Evolutionary conservation across 2,888 invertebrate genomes (phyloP).

Genomic region (Acanthosepion esculentum): DNA sequence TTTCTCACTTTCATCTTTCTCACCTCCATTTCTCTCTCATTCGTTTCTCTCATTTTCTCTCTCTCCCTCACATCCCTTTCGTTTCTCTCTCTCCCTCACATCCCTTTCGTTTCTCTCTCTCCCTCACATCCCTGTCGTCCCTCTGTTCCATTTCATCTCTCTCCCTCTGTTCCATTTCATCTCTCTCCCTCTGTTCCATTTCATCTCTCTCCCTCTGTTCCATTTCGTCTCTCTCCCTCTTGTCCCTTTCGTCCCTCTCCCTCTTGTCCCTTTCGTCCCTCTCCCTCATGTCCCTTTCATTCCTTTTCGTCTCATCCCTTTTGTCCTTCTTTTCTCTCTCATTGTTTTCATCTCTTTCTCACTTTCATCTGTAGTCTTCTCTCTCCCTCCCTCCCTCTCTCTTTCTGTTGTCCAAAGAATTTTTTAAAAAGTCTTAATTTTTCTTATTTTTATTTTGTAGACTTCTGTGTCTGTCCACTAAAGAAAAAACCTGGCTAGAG

Average conservation of each 20-base stretch:
- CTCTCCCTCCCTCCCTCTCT: neutral
- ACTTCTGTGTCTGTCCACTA: slow-evolving; percentile 11
- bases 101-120: neutral
- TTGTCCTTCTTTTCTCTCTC: neutral
- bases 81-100: neutral
- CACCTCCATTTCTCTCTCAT: too few species aligned
- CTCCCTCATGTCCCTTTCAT: too few species aligned
- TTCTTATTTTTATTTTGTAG: neutral
- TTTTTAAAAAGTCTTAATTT: neutral
- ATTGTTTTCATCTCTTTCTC: neutral
- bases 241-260: neutral
- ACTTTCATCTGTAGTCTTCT: neutral
- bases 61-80: neutral
- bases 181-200: neutral
- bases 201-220: neutral
- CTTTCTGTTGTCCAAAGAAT: neutral
- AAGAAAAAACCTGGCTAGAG: slow-evolving; percentile 38
- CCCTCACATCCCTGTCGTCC: neutral
- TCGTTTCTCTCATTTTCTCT: neutral
- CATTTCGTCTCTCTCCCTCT: neutral
- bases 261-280: neutral
- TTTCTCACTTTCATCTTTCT: too few species aligned
- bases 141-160: neutral
- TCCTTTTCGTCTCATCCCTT: too few species aligned
- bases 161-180: neutral